Evolutionary conservation across 2,797 vertebrate genomes (phyloP).

Genomic region (Trichosurus vulpecula): DNA sequence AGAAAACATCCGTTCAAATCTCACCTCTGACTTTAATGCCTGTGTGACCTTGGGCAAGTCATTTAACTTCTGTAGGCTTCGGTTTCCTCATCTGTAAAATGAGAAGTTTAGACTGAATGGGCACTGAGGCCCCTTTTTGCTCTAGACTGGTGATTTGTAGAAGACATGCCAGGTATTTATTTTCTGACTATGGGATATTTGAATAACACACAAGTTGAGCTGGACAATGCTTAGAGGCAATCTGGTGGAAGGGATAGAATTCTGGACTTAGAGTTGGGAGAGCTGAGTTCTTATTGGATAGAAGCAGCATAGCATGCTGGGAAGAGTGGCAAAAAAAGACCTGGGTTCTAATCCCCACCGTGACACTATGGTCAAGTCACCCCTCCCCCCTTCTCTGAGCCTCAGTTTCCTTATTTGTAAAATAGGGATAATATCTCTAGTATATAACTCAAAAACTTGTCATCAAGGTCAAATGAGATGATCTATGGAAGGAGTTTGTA

Average conservation of each 20-base stretch:
- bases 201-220: not conserved
- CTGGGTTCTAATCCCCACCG: not conserved
- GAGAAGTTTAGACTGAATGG: not conserved
- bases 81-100: not conserved
- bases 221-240: not conserved
- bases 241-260: not conserved
- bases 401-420: not conserved
- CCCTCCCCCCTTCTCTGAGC: not conserved
- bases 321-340: not conserved
- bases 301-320: not conserved
- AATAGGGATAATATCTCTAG: not conserved
- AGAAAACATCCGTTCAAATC: not conserved
- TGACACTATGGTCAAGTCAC: not conserved
- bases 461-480: not conserved
- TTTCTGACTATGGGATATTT: not conserved
- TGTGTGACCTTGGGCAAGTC: not conserved
- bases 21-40: not conserved
- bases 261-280: not conserved
- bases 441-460: not conserved
- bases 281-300: not conserved
- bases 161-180: not conserved
- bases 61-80: too few species aligned
- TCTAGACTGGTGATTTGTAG: not conserved
- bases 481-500: not conserved
- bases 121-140: not conserved